Evolutionary conservation across 2,888 invertebrate genomes (phyloP).

Genomic region (Branchipolynoe longqiensis): DNA sequence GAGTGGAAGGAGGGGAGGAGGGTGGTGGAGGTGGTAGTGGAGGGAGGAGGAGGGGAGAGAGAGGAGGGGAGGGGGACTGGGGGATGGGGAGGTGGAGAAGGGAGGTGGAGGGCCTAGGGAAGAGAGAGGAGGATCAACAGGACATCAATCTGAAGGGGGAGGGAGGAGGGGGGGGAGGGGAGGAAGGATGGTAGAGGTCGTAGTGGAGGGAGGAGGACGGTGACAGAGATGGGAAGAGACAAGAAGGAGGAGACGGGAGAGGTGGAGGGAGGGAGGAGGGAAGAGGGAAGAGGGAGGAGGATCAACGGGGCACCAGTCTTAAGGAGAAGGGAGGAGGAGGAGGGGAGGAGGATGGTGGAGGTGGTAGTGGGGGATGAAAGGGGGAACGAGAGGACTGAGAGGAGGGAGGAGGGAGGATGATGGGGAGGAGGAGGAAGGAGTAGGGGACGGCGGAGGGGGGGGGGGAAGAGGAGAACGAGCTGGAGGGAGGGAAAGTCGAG

Average conservation of each 20-base stretch:
- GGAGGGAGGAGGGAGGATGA: not conserved
- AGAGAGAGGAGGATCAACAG: too few relatives aligned
- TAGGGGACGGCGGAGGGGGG: too few relatives aligned
- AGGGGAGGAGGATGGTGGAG: not conserved
- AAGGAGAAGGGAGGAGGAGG: not conserved
- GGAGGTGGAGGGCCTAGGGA: too few relatives aligned
- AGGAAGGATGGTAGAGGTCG: too few relatives aligned
- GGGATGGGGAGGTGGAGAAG: not conserved
- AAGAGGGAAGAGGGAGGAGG: conserved; percentile 13
- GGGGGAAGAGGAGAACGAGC: too few relatives aligned
- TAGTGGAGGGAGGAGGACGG: not conserved
- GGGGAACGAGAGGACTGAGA: not conserved
- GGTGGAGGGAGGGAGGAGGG: not conserved
- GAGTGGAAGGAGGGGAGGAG: not conserved
- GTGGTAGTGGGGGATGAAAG: not conserved
- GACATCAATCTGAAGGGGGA: too few relatives aligned
- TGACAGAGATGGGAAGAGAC: conserved; percentile 10
- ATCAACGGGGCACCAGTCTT: not conserved
- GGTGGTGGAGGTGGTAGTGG: not conserved
- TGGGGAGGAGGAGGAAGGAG: not conserved
- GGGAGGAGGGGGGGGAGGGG: too few relatives aligned
- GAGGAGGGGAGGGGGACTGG: not conserved
- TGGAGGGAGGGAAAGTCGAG: not conserved
- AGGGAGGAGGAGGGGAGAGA: not conserved
- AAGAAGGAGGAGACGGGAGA: not conserved